Percentiles rank a stretch among this genome's conserved stretches.
Conservation (phyloP, 2,888 invertebrate species). For the Muscina levida region DNA sequence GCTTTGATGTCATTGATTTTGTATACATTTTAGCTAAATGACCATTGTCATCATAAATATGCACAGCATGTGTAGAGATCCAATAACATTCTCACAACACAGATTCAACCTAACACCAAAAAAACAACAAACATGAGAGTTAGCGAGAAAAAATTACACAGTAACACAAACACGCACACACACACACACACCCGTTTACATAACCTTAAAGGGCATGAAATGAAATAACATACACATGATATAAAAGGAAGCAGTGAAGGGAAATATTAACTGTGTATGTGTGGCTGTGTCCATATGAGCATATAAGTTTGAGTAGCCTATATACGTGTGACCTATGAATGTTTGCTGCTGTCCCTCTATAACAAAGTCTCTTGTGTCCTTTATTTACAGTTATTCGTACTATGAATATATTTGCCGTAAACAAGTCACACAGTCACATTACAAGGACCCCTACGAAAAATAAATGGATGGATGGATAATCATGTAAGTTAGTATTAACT, state of each 20-base stretch:
- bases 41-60: conserved; percentile 62
- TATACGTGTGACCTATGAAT: conserved; percentile 7
- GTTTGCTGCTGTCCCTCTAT: not conserved
- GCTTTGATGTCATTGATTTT: conserved; percentile 47
- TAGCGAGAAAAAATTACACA: too few species aligned
- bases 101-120: not conserved
- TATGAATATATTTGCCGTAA: conserved; percentile 48
- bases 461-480: conserved; percentile 8
- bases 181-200: too few species aligned
- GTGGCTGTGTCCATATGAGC: too few species aligned
- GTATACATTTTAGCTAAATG: conserved; percentile 60
- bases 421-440: conserved; percentile 43
- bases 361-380: not conserved
- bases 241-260: too few species aligned
- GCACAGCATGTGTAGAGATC: conserved; percentile 49
- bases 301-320: too few species aligned
- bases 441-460: not conserved
- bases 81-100: conserved; percentile 38
- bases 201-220: not conserved
- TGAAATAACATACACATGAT: too few species aligned
- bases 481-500: conserved; percentile 23
- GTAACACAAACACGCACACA: too few species aligned
- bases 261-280: too few species aligned
- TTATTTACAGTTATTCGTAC: not conserved
- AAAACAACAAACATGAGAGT: conserved; percentile 3